A percentile compares a stretch with the other conserved stretches of the same genome.
phyloP scores from a whole-genome alignment of 2,113 vertebrate species.

The Poeciliopsis prolifica region DNA sequence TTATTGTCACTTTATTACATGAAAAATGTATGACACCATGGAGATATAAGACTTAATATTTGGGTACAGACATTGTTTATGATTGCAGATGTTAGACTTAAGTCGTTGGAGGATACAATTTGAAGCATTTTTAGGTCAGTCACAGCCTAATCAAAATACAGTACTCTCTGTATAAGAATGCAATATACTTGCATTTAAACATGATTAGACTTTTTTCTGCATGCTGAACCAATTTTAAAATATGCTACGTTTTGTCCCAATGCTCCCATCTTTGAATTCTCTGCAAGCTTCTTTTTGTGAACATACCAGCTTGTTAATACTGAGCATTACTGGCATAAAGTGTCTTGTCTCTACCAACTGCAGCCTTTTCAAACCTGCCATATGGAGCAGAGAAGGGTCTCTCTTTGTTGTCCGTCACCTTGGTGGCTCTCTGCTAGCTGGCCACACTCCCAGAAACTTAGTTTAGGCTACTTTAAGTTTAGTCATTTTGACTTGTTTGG shows the following conservation, averaged over 20 bases:
- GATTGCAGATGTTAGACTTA: too few relatives aligned
- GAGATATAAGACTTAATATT: too few relatives aligned
- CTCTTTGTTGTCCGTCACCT: conserved; percentile 45
- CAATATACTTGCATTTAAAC: not conserved
- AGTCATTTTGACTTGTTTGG: conserved; percentile 27
- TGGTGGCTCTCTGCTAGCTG: conserved; percentile 39
- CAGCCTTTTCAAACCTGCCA: conserved; percentile 41
- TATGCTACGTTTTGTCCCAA: not conserved
- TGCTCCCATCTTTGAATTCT: not conserved
- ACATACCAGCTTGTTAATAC: conserved; percentile 14
- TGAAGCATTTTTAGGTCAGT: not conserved
- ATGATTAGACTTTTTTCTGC: not conserved
- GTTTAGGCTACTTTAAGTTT: conserved; percentile 41
- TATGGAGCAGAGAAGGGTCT: conserved; percentile 41
- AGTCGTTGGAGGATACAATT: not conserved
- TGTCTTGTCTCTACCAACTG: not conserved
- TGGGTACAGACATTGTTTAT: too few relatives aligned
- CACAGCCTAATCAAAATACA: not conserved
- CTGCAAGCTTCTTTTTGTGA: not conserved
- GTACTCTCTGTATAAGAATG: not conserved
- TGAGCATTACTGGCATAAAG: not conserved
- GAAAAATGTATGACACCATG: too few relatives aligned
- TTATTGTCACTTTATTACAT: too few relatives aligned
- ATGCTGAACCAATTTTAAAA: conserved; percentile 1
- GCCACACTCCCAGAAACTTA: conserved; percentile 49